Evolutionary conservation across 2,113 vertebrate genomes (phyloP), one percentile per base, ranked within the genome.

Genomic region (Corythornis vintsioides): DNA sequence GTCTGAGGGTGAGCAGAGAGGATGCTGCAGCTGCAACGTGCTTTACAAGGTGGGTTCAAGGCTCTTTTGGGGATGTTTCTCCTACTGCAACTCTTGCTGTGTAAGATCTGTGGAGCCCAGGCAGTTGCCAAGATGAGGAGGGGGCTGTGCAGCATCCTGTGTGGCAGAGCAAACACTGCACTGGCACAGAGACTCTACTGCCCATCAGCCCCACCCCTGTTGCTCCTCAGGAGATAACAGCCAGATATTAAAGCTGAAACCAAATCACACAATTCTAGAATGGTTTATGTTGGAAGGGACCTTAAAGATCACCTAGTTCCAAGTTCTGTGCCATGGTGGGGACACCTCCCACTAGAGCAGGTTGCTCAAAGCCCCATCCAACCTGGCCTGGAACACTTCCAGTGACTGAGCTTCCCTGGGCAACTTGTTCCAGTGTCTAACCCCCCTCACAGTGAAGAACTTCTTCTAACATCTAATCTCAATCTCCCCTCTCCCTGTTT

Each of bases 91-190:
- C 26, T 70, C n/a, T 45, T 71, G 61, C 53, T 56, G 15, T 20
- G n/a, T 38, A 56, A 0, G 1, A 38, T 48, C 21, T 63, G 73
- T 3, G 22, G 60, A 40, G 38, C 0, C 1, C 1, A 1, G 50
- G 33, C 26, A 50, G 26, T 9, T 0, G 1, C 33, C 57, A 40
- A 71, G 60, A 31, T 0, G 8, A 73, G 33, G 26, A 55, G 38
- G 11, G 29, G 15, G n/a, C 24, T 59, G 18, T 3, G 4, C 75
- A 38, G 70, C 53, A 9, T 1, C 2, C 20, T 3, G 4, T 3
- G n/a, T 3, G 4, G 1, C 50, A 29, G 43, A 53, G 28, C n/a
- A 29, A 70, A 15, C 0, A 1, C 42, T n/a, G 35, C 45, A 33
- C 21, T 4, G 63, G 56, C 48, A 11, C 38, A 42, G 24, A 26